Evolutionary conservation across 2,113 vertebrate genomes (phyloP).

Genomic region (Pterophyllum scalare): DNA sequence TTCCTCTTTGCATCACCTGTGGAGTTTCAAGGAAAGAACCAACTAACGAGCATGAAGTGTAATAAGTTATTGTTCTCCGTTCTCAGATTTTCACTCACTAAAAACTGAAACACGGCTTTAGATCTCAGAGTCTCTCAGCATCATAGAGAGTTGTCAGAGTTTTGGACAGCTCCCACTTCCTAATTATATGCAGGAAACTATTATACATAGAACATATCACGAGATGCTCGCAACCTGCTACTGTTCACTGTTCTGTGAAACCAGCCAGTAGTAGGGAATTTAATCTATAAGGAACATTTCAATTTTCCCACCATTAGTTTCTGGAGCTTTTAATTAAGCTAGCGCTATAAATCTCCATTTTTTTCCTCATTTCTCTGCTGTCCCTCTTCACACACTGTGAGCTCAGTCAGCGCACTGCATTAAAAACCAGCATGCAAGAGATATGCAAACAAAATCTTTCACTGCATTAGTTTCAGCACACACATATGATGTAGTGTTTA

Average conservation of each 20-base stretch:
- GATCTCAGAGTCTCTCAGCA: background rate
- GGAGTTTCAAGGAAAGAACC: background rate
- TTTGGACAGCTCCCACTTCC: constrained; percentile 41
- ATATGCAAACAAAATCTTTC: constrained; percentile 53
- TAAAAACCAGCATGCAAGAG: constrained; percentile 19
- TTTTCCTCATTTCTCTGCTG: constrained; percentile 54
- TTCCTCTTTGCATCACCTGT: background rate
- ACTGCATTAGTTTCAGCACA: constrained; percentile 50
- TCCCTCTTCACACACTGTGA: constrained; percentile 38
- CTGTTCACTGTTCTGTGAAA: constrained; percentile 44
- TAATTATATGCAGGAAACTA: constrained; percentile 58
- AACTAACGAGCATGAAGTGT: background rate
- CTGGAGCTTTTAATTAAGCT: constrained; percentile 75
- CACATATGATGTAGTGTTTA: constrained; percentile 33
- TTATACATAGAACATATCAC: constrained; percentile 54
- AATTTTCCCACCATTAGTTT: constrained; percentile 75
- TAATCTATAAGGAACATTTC: constrained; percentile 72
- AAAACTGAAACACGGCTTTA: background rate
- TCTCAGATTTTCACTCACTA: background rate
- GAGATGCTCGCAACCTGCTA: constrained; percentile 62
- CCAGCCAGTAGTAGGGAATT: constrained; percentile 36
- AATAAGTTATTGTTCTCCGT: background rate
- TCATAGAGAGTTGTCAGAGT: constrained; percentile 29
- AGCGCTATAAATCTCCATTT: constrained; percentile 75
- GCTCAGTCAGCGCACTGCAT: constrained; percentile 35